Percentiles rank a stretch among this genome's conserved stretches.
Evolutionary conservation across 2,797 vertebrate genomes (phyloP).

Genomic region (Bovichtus variegatus): DNA sequence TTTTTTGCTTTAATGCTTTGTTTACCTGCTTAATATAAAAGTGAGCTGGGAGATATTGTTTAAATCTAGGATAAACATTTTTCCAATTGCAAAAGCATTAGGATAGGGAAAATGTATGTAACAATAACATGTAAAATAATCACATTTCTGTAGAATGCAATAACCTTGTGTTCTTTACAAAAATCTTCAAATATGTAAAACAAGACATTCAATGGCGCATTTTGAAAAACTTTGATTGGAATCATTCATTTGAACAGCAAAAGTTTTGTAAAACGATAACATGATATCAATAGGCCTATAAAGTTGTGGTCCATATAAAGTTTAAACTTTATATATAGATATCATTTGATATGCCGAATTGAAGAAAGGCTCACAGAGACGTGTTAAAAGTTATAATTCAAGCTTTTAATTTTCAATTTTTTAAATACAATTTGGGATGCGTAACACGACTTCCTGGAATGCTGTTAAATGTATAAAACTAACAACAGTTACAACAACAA

Average conservation of each 20-base stretch:
- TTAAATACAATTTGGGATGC: neutral
- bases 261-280: neutral
- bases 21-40: neutral
- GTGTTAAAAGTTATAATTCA: neutral
- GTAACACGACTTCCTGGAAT: rapidly evolving
- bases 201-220: neutral
- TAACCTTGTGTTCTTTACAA: too few relatives aligned
- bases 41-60: neutral
- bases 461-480: neutral
- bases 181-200: too few relatives aligned
- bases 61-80: neutral
- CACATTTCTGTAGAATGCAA: too few relatives aligned
- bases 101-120: neutral
- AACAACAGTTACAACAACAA: neutral
- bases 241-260: neutral
- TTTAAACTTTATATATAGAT: neutral
- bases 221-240: neutral
- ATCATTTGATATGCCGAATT: neutral
- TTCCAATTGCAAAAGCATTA: neutral
- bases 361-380: neutral
- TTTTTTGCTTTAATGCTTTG: neutral
- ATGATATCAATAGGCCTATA: neutral
- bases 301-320: neutral
- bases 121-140: neutral
- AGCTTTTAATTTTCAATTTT: too few relatives aligned